A percentile compares a stretch with the other conserved stretches of the same genome.
These are phyloP conservation scores for Gymnopithys bicolor DNA, from an alignment of 2,797 vertebrate genomes.

Conservation along the genomic window DNA sequence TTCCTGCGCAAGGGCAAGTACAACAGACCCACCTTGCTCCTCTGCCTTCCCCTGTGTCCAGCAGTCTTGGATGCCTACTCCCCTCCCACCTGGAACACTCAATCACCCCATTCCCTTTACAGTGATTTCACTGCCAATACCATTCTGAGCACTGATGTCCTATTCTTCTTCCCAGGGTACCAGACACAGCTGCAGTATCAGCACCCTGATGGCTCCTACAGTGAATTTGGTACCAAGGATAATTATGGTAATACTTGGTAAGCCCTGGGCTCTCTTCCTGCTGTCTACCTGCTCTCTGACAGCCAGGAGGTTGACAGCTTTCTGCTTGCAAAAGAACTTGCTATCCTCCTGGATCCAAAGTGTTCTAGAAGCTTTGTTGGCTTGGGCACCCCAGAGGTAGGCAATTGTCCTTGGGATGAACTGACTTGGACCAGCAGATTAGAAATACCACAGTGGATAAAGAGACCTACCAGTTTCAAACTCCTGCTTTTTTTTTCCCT, in stretches of 20 bases:
- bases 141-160: neutral
- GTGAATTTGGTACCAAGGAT: slow-evolving; percentile 60
- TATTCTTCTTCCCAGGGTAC: slow-evolving; percentile 44
- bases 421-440: neutral
- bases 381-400: neutral
- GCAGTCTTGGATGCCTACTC: neutral
- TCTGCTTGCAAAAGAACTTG: neutral
- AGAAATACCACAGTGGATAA: neutral
- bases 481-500: neutral
- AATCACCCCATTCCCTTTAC: neutral
- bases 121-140: neutral
- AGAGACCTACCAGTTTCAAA: neutral
- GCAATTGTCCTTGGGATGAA: neutral
- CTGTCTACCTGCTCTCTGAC: neutral
- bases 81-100: neutral
- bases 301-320: neutral
- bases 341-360: neutral
- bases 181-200: slow-evolving; percentile 69
- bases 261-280: neutral
- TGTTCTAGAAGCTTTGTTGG: neutral
- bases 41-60: neutral
- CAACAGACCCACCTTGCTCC: neutral
- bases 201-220: slow-evolving; percentile 67
- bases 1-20: slow-evolving; percentile 28
- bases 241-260: slow-evolving; percentile 65